Percentiles rank a stretch among this genome's conserved stretches.
phyloP scores from a whole-genome alignment of 2,797 vertebrate genomes.

The Iguana delicatissima region DNA sequence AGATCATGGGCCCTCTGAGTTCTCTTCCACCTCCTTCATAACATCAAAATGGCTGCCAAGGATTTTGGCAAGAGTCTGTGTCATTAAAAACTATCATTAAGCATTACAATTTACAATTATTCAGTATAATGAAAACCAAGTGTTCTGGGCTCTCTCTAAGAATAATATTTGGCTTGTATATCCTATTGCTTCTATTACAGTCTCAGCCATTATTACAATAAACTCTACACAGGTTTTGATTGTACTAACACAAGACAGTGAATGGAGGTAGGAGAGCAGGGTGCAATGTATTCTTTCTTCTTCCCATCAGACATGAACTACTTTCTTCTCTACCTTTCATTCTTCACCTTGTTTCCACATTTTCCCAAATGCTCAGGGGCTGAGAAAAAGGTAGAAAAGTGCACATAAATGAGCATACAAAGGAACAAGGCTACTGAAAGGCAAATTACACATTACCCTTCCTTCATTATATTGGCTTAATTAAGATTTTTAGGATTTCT shows the following conservation, averaged over 20 bases:
- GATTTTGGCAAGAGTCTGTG: background rate
- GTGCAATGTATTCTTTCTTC: background rate
- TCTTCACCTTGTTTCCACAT: too few relatives aligned
- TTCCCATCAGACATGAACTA: background rate
- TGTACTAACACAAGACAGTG: background rate
- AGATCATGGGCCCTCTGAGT: background rate
- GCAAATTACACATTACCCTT: background rate
- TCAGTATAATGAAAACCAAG: constrained; percentile 4
- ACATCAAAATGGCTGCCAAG: background rate
- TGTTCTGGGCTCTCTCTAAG: background rate
- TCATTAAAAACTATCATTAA: background rate
- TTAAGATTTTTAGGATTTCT: background rate
- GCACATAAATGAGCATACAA: background rate
- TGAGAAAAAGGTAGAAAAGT: background rate
- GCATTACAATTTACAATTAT: background rate
- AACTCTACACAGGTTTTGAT: background rate
- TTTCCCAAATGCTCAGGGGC: background rate
- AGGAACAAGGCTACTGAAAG: background rate
- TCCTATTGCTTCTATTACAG: background rate
- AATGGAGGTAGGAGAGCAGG: background rate
- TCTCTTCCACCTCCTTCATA: background rate
- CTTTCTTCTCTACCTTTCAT: background rate
- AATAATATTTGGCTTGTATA: background rate
- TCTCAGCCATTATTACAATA: background rate
- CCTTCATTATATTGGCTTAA: background rate